Conservation (phyloP, 2,113 vertebrate species). For the Eurypyga helias region DNA sequence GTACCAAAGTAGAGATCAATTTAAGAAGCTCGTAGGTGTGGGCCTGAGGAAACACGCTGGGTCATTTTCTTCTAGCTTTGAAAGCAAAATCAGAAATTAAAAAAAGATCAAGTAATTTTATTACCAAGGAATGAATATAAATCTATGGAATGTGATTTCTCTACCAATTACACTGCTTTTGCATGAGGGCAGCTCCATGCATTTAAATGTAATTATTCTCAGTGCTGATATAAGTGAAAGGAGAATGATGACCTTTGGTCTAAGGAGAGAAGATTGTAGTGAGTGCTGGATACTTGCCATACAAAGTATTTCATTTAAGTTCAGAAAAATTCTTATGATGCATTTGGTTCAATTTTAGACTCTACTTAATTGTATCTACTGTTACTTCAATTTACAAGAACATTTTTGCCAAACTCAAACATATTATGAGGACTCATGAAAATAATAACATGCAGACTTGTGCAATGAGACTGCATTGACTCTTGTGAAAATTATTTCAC, state of each 20-base stretch:
- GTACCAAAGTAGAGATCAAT: neutral
- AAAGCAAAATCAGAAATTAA: constrained; percentile 18
- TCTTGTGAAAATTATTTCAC: neutral
- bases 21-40: neutral
- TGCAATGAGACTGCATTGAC: neutral
- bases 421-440: neutral
- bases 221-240: neutral
- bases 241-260: neutral
- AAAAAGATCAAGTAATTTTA: neutral
- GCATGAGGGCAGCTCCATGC: neutral
- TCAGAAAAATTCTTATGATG: neutral
- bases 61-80: neutral
- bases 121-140: neutral
- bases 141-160: neutral
- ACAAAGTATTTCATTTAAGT: neutral
- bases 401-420: neutral
- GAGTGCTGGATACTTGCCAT: neutral
- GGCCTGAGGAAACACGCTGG: neutral
- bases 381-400: neutral
- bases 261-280: neutral
- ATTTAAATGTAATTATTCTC: neutral
- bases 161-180: neutral
- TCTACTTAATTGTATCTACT: neutral
- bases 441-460: neutral
- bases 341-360: neutral